Conservation (phyloP, 2,888 invertebrate species). For the Philhelius pedissequus region DNA sequence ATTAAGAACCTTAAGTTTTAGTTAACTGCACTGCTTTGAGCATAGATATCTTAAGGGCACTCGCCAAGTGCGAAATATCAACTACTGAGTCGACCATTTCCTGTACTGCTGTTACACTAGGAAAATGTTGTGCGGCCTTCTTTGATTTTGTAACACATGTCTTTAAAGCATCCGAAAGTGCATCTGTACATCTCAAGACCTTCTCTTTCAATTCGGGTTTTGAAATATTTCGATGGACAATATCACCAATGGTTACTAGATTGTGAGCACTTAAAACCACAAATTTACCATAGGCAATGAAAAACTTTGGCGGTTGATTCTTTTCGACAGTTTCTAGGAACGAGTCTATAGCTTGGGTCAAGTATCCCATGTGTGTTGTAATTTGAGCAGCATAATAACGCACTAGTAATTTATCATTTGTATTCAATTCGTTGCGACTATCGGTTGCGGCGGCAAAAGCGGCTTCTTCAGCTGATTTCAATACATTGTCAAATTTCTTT, state of each 20-base stretch:
- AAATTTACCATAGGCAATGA: conserved; percentile 95
- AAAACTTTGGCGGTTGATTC: conserved; percentile 95
- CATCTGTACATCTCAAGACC: conserved; percentile 88
- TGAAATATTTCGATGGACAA: conserved; percentile 91
- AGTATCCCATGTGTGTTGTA: conserved; percentile 89
- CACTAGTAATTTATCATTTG: conserved; percentile 90
- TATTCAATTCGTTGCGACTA: conserved; percentile 79
- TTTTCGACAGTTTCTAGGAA: conserved; percentile 94
- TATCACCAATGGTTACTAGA: conserved; percentile 96
- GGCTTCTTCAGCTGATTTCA: conserved; percentile 86
- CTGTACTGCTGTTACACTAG: conserved; percentile 92
- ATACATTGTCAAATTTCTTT: conserved; percentile 87
- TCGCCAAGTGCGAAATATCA: conserved; percentile 90
- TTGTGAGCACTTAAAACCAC: conserved; percentile 96
- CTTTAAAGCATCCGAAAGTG: conserved; percentile 89
- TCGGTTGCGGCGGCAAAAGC: conserved; percentile 81
- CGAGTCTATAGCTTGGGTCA: conserved; percentile 94
- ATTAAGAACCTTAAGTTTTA: conserved; percentile 43
- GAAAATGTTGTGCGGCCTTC: conserved; percentile 94
- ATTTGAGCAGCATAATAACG: conserved; percentile 93
- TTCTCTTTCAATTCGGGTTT: conserved; percentile 86
- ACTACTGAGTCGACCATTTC: conserved; percentile 96
- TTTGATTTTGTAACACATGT: conserved; percentile 93
- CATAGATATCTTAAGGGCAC: conserved; percentile 87
- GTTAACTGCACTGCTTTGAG: conserved; percentile 83